Base-by-base conservation (phyloP, 2,888 invertebrate species). In the Leucania comma region DNA sequence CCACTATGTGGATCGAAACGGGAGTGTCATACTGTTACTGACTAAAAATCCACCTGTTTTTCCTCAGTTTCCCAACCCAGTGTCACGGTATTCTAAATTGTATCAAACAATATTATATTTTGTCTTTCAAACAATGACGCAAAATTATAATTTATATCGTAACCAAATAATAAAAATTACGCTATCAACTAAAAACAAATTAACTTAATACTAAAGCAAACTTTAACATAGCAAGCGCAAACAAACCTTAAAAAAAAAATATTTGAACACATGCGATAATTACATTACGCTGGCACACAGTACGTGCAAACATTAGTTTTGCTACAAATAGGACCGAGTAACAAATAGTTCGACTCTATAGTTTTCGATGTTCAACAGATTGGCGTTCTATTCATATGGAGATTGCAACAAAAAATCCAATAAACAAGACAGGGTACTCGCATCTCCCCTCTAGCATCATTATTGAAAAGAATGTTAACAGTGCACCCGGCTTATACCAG, bases 391-490 rank as follows among this genome's bases (percentile, higher is more conserved):
- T 96, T 96, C 95, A 96, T 95, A 96, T 96, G 95, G 93, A 96
- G 94, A 96, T 94, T 93, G 95, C 90, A 93, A 94, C 95, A 95
- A 95, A 96, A 95, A 96, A 95, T 95, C 95, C 95, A 95, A 95
- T 96, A 95, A 95, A 95, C 95, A 95, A 94, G 93, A 93, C 88
- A 90, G 94, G 91, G 93, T 87, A 89, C 91, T 92, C 90, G 87
- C 88, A 88, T 90, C 92, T 93, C 94, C 95, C 95, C 93, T 42
- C 42, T 91, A 87, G 70, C 90, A 90, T 95, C 94, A 94, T 95
- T 95, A 95, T 95, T 95, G 95, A 95, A 95, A 95, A 94, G 94
- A 95, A 95, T 95, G 94, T 95, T 94, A 95, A 93, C 93, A 93
- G 92, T 90, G 92, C 94, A 93, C 90, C 91, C 90, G 91, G 94